Base-by-base conservation (phyloP, 2,888 invertebrate species). In the Pseudococcus jackbeardsleyi region DNA sequence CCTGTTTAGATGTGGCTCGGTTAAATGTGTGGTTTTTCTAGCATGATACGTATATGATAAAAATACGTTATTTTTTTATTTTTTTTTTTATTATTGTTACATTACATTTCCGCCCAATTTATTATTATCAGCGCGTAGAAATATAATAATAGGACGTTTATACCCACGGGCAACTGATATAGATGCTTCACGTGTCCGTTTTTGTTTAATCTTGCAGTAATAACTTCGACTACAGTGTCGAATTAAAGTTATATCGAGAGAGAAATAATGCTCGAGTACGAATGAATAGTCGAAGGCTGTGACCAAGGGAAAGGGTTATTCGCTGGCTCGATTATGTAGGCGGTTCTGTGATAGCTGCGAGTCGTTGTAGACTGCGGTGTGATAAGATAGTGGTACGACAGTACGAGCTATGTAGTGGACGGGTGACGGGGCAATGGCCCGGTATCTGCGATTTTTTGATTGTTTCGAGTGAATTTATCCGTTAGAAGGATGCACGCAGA, bases 51-150 rank as follows among this genome's bases (percentile, higher is more conserved):
- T 12, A n/a, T 12, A 77, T 42, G 79, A 82, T 82, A 82, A 82
- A 82, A 82, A 82, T 82, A 82, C 79, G 46, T 72, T 72, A 17
- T 77, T 77, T 77, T 77, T 77, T 8, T 39, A 2, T 39, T 39
- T n/a, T 9, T 72, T 72, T n/a, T 79, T 39, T 79, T 42, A 72
- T 72, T 46, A 46, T 82, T 46, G 39, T 46, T 82, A 19, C 19
- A 42, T 46, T 46, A 82, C 79, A 46, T 82, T 82, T 82, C 79
- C 79, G 79, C 79, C 79, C 46, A 82, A 82, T 82, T 72, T 82
- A 82, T 82, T 22, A 46, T 82, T 82, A 82, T 82, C 79, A 82
- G 46, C 46, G 46, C 22, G 46, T 72, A 82, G 19, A 82, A 82
- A 82, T 19, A 82, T 82, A 42, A 82, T 82, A 82, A 42, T 82